These are phyloP conservation scores for Clistopyga incitator DNA, from an alignment of 2,888 invertebrate species.

Conservation along the genomic window DNA sequence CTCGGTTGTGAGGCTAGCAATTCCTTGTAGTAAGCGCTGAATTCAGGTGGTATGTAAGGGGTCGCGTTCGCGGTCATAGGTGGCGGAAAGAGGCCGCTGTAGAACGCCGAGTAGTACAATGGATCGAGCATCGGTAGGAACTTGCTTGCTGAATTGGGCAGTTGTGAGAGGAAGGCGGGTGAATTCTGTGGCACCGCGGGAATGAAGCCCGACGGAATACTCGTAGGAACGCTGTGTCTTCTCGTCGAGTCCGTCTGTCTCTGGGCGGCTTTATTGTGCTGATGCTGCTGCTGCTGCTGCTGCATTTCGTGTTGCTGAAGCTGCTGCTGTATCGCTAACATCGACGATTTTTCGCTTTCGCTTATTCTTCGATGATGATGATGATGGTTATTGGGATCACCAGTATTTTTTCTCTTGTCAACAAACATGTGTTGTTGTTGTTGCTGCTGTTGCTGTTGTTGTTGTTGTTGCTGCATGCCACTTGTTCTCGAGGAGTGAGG, in stretches of 20 bases:
- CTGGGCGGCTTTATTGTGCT: conserved; percentile 68
- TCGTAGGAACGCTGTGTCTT: conserved; percentile 77
- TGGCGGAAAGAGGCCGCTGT: conserved; percentile 83
- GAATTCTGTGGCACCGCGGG: conserved; percentile 74
- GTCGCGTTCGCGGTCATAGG: conserved; percentile 77
- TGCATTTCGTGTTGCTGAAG: conserved; percentile 59
- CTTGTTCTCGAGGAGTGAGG: conserved; percentile 55
- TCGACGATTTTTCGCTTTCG: conserved; percentile 77
- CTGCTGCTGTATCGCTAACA: conserved; percentile 62
- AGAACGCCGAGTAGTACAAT: conserved; percentile 85
- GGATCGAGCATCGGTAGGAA: conserved; percentile 84
- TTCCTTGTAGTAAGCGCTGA: conserved; percentile 85
- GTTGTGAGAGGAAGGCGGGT: conserved; percentile 80
- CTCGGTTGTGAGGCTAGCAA: conserved; percentile 85
- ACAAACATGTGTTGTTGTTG: conserved; percentile 71
- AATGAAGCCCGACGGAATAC: conserved; percentile 77
- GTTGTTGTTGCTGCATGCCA: conserved; percentile 61
- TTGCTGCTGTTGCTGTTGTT: conserved; percentile 62
- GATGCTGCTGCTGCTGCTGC: conserved; percentile 66
- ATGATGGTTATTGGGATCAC: conserved; percentile 51
- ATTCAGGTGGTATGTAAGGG: conserved; percentile 83
- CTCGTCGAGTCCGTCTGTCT: conserved; percentile 64
- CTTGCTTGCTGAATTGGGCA: conserved; percentile 82
- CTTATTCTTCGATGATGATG: conserved; percentile 73
- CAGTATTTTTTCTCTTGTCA: conserved; percentile 78